Evolutionary conservation across 2,113 vertebrate species (phyloP).

Genomic region (Marmota flaviventris): DNA sequence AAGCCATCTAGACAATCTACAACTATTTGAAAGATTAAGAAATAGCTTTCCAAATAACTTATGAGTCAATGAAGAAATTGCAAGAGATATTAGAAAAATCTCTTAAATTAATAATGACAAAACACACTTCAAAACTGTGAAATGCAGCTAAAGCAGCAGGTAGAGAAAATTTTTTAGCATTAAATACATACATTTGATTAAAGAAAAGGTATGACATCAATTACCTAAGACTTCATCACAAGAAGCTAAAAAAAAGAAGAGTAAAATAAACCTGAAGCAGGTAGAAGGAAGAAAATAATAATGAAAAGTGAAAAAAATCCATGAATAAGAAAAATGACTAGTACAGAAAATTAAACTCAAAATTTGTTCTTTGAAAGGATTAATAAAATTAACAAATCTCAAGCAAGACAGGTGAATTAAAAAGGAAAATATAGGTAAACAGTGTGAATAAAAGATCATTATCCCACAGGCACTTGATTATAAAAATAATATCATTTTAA

Average conservation of each 20-base stretch:
- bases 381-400: not conserved
- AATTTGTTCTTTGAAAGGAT: not conserved
- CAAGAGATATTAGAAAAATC: not conserved
- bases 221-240: not conserved
- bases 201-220: not conserved
- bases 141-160: not conserved
- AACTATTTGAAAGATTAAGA: conserved; percentile 13
- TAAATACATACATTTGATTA: not conserved
- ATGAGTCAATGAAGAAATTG: not conserved
- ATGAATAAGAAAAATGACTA: not conserved
- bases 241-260: too few species aligned
- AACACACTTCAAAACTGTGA: not conserved
- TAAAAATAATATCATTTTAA: not conserved
- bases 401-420: not conserved
- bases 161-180: not conserved
- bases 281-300: not conserved
- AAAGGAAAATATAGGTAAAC: not conserved
- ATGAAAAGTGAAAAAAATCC: not conserved
- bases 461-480: not conserved
- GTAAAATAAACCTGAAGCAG: not conserved
- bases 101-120: not conserved
- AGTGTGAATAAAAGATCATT: not conserved
- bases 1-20: not conserved
- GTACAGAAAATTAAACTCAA: not conserved
- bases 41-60: not conserved